Evolutionary conservation across 2,888 invertebrate genomes (phyloP).

Genomic region (Stratiomys singularior): DNA sequence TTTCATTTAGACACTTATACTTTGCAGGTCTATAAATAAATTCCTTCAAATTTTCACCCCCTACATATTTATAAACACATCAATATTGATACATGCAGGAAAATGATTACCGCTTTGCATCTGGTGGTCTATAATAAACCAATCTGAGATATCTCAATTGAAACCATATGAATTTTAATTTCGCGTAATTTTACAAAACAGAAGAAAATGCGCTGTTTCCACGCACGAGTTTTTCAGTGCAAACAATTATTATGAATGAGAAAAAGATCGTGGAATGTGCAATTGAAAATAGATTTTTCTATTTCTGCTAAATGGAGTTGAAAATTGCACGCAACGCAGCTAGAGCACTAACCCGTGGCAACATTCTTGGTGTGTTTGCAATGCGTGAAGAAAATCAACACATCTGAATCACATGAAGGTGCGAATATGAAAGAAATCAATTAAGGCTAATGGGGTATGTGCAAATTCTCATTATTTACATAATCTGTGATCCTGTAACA

Average conservation of each 20-base stretch:
- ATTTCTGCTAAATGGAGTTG: background rate
- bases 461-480: background rate
- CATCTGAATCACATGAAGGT: too few relatives aligned
- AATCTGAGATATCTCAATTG: background rate
- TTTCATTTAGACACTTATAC: too few relatives aligned
- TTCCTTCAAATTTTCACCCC: too few relatives aligned
- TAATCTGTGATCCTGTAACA: background rate
- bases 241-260: background rate
- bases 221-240: background rate
- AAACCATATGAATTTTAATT: conserved; percentile 6
- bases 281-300: background rate
- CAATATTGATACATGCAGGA: too few relatives aligned
- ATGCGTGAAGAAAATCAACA: too few relatives aligned
- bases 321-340: background rate
- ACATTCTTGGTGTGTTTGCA: background rate
- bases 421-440: too few relatives aligned
- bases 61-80: too few relatives aligned
- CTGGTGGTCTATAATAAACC: too few relatives aligned
- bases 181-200: background rate
- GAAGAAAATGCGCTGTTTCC: background rate
- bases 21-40: too few relatives aligned
- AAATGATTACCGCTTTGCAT: too few relatives aligned
- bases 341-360: background rate
- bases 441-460: background rate
- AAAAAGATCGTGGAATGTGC: background rate